phyloP scores from a whole-genome alignment of 2,797 vertebrate species.

The Spinus olivaceus region DNA sequence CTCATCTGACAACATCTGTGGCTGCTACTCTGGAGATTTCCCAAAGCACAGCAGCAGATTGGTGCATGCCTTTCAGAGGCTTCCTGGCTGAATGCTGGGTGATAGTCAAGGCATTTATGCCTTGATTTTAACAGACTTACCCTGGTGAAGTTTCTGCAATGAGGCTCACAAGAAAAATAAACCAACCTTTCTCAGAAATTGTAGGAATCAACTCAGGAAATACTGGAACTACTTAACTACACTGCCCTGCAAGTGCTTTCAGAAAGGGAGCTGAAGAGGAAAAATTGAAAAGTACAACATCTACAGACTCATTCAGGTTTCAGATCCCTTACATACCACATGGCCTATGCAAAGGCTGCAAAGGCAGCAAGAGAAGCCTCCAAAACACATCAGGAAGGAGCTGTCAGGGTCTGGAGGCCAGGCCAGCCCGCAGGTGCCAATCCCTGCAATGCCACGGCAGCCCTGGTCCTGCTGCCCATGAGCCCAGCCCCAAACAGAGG shows the following conservation, averaged over 20 bases:
- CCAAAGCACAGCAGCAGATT: neutral
- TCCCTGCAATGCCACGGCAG: rapidly evolving
- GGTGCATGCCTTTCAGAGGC: neutral
- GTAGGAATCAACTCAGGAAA: neutral
- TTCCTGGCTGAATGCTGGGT: neutral
- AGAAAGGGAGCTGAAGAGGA: neutral
- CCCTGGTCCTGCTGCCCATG: neutral
- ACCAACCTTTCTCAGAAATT: neutral
- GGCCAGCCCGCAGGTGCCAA: neutral
- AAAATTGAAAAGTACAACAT: neutral
- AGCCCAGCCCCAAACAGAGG: rapidly evolving
- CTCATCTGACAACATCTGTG: neutral
- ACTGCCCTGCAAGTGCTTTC: neutral
- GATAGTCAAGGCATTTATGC: neutral
- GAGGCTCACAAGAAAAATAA: neutral
- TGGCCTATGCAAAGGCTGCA: neutral
- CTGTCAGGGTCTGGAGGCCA: neutral
- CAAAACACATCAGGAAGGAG: neutral
- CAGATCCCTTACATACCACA: neutral
- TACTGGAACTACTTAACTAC: neutral
- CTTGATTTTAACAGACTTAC: neutral
- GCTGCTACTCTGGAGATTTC: neutral
- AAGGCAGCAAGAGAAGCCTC: neutral
- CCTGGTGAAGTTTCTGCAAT: rapidly evolving
- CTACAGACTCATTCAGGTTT: neutral